phyloP scores from a whole-genome alignment of 2,797 vertebrate genomes.

The Hipposideros larvatus region DNA sequence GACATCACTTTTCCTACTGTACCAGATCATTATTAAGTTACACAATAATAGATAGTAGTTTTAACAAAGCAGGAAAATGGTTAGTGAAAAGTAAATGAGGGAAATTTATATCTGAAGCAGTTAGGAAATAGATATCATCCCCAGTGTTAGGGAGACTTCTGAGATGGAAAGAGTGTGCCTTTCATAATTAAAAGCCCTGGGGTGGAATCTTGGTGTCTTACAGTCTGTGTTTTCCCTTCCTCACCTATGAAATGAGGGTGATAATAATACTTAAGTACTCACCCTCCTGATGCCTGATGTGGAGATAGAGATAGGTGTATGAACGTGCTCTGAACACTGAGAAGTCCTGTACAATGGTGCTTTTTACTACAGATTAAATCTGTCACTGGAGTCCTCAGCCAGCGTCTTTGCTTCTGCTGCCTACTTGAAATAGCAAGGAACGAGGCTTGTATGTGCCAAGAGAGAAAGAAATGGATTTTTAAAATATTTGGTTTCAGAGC shows the following conservation, averaged over 20 bases:
- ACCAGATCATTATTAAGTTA: background rate
- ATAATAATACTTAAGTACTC: too few species aligned
- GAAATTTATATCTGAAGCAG: background rate
- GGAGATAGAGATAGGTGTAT: background rate
- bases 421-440: constrained; percentile 61
- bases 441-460: constrained; percentile 5
- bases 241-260: background rate
- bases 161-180: background rate
- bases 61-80: background rate
- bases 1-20: background rate
- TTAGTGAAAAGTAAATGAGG: background rate
- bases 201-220: background rate
- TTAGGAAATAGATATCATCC: background rate
- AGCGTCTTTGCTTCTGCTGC: constrained; percentile 57
- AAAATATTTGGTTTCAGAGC: constrained; percentile 47
- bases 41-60: background rate
- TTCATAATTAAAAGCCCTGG: background rate
- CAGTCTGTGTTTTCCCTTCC: background rate
- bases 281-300: background rate
- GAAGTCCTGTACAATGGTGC: background rate
- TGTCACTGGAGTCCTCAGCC: background rate
- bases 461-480: constrained; percentile 69
- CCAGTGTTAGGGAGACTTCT: background rate
- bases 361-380: background rate
- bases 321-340: background rate